phyloP scores from a whole-genome alignment of 2,888 invertebrate species.

The Drosophila seclusa region DNA sequence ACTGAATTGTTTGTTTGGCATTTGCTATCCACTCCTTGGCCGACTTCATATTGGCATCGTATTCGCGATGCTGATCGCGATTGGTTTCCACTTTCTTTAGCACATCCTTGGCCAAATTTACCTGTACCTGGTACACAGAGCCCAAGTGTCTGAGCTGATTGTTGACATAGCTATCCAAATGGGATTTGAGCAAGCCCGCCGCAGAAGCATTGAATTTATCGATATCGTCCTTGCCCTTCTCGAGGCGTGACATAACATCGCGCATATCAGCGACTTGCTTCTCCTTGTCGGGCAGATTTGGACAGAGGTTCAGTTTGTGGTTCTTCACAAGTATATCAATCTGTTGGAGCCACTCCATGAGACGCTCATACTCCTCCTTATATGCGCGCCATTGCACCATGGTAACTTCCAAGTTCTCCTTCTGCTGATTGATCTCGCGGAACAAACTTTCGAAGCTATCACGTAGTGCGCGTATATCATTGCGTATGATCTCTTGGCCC shows the following conservation, averaged over 20 bases:
- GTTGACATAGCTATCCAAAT: slow-evolving; percentile 94
- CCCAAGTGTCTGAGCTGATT: slow-evolving; percentile 94
- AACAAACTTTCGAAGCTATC: slow-evolving; percentile 94
- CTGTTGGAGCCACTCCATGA: slow-evolving; percentile 97
- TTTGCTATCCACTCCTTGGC: slow-evolving; percentile 94
- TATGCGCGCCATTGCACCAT: slow-evolving; percentile 94
- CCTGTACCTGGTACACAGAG: slow-evolving; percentile 94
- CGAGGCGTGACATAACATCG: slow-evolving; percentile 90
- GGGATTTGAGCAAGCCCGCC: slow-evolving; percentile 91
- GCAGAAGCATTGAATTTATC: slow-evolving; percentile 93
- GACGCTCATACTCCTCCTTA: slow-evolving; percentile 95
- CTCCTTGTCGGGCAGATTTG: slow-evolving; percentile 92
- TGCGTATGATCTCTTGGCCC: slow-evolving; percentile 92
- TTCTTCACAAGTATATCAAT: slow-evolving; percentile 96
- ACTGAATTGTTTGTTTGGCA: slow-evolving; percentile 92
- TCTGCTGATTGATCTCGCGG: slow-evolving; percentile 93
- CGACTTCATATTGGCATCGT: slow-evolving; percentile 90
- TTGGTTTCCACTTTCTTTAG: slow-evolving; percentile 95
- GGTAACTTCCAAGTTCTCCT: slow-evolving; percentile 92
- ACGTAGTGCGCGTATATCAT: slow-evolving; percentile 93
- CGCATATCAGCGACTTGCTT: slow-evolving; percentile 93
- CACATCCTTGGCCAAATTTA: slow-evolving; percentile 95
- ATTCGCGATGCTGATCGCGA: slow-evolving; percentile 93
- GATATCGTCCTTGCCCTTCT: slow-evolving; percentile 92
- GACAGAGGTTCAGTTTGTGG: slow-evolving; percentile 92